Evolutionary conservation across 2,888 invertebrate species (phyloP).

Genomic region (Lathronympha strigana): DNA sequence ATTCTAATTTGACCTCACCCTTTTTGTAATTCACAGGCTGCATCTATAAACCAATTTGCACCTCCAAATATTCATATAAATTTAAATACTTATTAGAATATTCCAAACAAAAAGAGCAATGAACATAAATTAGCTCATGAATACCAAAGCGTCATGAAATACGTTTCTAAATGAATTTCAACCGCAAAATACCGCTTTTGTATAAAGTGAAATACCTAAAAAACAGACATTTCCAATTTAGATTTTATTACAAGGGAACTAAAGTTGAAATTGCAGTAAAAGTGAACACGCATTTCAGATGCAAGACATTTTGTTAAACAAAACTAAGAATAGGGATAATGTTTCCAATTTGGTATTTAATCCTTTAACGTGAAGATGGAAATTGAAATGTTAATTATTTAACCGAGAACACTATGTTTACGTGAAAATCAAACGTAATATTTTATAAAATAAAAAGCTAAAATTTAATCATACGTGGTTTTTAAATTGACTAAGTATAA

Average conservation of each 20-base stretch:
- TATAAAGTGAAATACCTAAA: constrained; percentile 1
- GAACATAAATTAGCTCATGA: constrained; percentile 32
- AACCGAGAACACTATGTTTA: too few relatives aligned
- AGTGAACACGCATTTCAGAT: neutral
- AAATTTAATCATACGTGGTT: too few relatives aligned
- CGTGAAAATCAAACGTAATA: too few relatives aligned
- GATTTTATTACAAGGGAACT: neutral
- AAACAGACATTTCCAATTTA: constrained; percentile 1
- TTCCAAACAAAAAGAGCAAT: constrained; percentile 20
- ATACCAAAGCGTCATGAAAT: constrained; percentile 25
- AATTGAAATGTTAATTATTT: neutral
- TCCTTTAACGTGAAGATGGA: neutral
- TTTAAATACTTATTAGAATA: constrained; percentile 12
- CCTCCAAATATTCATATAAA: constrained; percentile 9
- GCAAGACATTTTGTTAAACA: neutral
- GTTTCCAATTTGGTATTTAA: constrained; percentile 4
- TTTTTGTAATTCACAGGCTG: neutral
- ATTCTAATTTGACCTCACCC: neutral
- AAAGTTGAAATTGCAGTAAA: neutral
- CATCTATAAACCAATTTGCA: neutral
- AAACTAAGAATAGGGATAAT: neutral
- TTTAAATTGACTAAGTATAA: too few relatives aligned
- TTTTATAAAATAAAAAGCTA: too few relatives aligned
- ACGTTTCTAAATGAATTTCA: constrained; percentile 23
- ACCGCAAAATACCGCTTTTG: constrained; percentile 3